phyloP scores from a whole-genome alignment of 2,797 vertebrate genomes.

The Dendrocincla fuliginosa region DNA sequence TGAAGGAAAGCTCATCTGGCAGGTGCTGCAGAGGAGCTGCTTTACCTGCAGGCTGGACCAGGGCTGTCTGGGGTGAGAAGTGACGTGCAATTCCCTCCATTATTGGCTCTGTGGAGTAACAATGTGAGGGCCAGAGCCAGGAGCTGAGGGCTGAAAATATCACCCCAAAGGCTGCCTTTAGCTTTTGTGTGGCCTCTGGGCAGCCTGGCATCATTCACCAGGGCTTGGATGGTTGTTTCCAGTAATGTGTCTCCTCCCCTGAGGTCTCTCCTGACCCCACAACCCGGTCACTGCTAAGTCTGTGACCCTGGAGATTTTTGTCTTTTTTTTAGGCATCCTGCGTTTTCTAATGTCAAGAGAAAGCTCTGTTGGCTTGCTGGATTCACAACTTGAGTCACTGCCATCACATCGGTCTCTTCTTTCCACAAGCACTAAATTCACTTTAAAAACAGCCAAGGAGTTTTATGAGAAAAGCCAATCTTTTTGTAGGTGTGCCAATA shows the following conservation, averaged over 20 bases:
- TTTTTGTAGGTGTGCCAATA: background rate
- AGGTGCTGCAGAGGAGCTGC: background rate
- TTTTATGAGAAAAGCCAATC: background rate
- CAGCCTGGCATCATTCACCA: background rate
- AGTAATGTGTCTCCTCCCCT: background rate
- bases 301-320: background rate
- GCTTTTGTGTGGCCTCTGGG: background rate
- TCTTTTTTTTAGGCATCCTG: background rate
- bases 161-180: background rate
- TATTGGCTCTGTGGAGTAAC: background rate
- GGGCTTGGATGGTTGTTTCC: background rate
- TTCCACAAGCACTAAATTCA: background rate
- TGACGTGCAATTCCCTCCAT: rapidly evolving
- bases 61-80: background rate
- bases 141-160: background rate
- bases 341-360: background rate
- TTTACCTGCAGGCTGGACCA: background rate
- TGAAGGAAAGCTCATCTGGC: background rate
- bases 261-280: background rate
- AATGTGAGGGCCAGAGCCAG: background rate
- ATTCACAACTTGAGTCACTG: background rate
- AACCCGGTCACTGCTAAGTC: rapidly evolving
- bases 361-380: background rate
- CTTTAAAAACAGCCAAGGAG: background rate
- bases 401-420: background rate